A percentile compares a stretch with the other conserved stretches of the same genome.
phyloP scores from a whole-genome alignment of 2,888 invertebrate genomes.

The Ornithoptera priamus region DNA sequence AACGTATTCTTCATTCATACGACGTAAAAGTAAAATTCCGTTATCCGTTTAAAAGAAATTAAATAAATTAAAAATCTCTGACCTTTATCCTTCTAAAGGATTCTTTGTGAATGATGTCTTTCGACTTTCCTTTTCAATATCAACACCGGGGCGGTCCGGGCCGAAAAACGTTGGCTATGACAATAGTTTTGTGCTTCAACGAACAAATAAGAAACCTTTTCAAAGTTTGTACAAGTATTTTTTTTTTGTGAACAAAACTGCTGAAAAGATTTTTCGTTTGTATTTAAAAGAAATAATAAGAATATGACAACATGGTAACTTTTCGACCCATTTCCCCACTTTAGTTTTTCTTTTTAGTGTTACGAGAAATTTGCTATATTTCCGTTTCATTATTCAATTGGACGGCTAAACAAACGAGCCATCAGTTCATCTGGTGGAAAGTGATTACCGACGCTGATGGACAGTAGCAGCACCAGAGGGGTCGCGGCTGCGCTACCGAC shows the following conservation, averaged over 20 bases:
- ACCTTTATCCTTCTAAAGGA: slow-evolving; percentile 2
- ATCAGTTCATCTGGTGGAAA: too few species aligned
- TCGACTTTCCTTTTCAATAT: slow-evolving; percentile 4
- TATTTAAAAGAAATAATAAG: background rate
- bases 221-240: background rate
- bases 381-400: too few species aligned
- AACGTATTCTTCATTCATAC: too few species aligned
- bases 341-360: too few species aligned
- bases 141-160: background rate
- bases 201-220: slow-evolving; percentile 6
- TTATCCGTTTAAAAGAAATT: background rate
- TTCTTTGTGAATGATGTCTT: slow-evolving; percentile 1
- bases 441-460: too few species aligned
- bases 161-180: background rate
- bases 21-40: background rate
- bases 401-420: too few species aligned
- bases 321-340: too few species aligned
- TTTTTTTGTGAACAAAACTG: background rate
- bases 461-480: too few species aligned
- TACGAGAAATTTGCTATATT: too few species aligned
- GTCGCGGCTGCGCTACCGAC: too few species aligned
- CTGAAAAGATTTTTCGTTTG: background rate
- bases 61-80: slow-evolving; percentile 1
- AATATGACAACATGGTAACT: background rate
- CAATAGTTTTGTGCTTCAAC: background rate